Evolutionary conservation across 2,888 invertebrate species (phyloP).

Genomic region (Pantelozetes paolii): DNA sequence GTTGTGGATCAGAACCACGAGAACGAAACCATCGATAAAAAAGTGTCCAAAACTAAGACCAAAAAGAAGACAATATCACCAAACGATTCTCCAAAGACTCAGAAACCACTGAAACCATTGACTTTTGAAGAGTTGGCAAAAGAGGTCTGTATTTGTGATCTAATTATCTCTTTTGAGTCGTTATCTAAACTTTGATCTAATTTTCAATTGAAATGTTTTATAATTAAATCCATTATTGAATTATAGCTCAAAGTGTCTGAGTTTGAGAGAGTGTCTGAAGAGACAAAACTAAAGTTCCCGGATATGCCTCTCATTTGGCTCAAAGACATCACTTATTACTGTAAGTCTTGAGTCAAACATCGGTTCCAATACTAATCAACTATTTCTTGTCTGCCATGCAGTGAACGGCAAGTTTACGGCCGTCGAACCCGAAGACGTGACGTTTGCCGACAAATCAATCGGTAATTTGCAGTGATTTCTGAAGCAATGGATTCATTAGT

Average conservation of each 20-base stretch:
- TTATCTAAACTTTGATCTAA: neutral
- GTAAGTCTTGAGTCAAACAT: constrained; percentile 2
- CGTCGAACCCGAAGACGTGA: constrained; percentile 49
- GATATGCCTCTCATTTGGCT: constrained; percentile 53
- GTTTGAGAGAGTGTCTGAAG: constrained; percentile 50
- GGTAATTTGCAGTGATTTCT: constrained; percentile 48
- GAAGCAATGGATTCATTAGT: neutral
- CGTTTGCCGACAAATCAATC: constrained; percentile 50
- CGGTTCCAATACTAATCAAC: neutral
- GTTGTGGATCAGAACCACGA: neutral
- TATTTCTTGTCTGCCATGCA: neutral
- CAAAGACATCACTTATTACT: constrained; percentile 52
- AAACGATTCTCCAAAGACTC: neutral
- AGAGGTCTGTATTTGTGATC: constrained; percentile 7
- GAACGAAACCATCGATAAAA: constrained; percentile 2
- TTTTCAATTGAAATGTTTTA: neutral
- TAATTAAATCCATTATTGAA: constrained; percentile 25
- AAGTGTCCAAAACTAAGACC: neutral
- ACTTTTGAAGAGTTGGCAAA: constrained; percentile 17
- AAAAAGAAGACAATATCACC: constrained; percentile 13
- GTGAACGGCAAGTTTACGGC: constrained; percentile 51
- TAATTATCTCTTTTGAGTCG: neutral
- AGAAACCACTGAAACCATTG: neutral
- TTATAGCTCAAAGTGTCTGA: constrained; percentile 51
- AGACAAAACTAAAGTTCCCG: constrained; percentile 51